These are phyloP conservation scores for Antheraea mylitta DNA, from an alignment of 1,140 invertebrate genomes.

Conservation along the genomic window DNA sequence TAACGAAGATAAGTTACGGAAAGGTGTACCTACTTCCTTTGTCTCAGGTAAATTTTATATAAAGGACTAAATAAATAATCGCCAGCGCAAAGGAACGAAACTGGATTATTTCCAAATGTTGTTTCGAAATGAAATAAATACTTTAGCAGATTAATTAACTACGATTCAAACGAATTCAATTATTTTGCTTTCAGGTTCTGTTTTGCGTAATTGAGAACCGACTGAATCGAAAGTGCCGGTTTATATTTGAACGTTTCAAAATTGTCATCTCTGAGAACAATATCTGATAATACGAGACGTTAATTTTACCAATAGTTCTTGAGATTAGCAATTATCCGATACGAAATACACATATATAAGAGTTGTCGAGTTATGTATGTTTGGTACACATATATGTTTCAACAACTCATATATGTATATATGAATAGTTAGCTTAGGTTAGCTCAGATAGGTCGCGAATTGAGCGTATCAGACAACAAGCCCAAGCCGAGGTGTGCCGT, in stretches of 20 bases:
- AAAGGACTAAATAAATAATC: neutral
- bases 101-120: neutral
- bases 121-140: neutral
- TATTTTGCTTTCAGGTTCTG: neutral
- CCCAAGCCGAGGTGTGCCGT: too few relatives aligned
- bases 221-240: neutral
- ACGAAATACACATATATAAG: too few relatives aligned
- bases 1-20: slow-evolving; percentile 20
- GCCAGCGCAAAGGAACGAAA: neutral
- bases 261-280: neutral
- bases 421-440: too few relatives aligned
- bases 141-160: neutral
- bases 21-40: slow-evolving; percentile 8
- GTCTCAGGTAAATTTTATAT: slow-evolving; percentile 6
- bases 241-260: neutral
- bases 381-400: too few relatives aligned
- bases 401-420: too few relatives aligned
- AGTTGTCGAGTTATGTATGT: too few relatives aligned
- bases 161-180: neutral
- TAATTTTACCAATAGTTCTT: too few relatives aligned
- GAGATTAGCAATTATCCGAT: too few relatives aligned
- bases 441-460: too few relatives aligned
- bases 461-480: too few relatives aligned
- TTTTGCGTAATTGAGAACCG: neutral
- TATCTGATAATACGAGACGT: neutral